Percentiles rank a stretch among this genome's conserved stretches.
These are phyloP conservation scores for Ceratina japonica DNA, from an alignment of 1,140 invertebrate genomes.

Conservation along the genomic window DNA sequence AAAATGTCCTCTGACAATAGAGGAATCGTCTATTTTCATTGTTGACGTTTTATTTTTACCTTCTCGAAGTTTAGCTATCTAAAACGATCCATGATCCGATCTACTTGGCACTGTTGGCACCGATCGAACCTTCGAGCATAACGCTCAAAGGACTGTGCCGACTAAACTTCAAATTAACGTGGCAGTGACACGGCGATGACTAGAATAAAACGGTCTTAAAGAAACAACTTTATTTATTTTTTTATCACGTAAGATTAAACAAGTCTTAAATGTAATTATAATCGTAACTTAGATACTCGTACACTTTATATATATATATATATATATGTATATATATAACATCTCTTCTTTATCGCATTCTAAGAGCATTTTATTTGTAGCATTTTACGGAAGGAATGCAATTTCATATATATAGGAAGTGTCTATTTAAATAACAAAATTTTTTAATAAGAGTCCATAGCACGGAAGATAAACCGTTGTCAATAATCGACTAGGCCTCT, in stretches of 20 bases:
- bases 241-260: conserved; percentile 21
- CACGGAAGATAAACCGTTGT: conserved; percentile 56
- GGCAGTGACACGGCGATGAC: too few species aligned
- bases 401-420: conserved; percentile 36
- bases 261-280: conserved; percentile 28
- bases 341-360: conserved; percentile 2
- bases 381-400: conserved; percentile 54
- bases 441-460: conserved; percentile 29
- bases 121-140: too few species aligned
- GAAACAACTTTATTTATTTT: conserved; percentile 42
- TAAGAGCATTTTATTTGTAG: conserved; percentile 11
- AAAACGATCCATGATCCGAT: too few species aligned
- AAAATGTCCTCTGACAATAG: too few species aligned
- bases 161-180: too few species aligned
- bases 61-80: too few species aligned
- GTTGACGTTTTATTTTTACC: too few species aligned
- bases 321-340: too few species aligned
- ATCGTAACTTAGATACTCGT: conserved; percentile 16
- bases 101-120: too few species aligned
- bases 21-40: too few species aligned
- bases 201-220: conserved; percentile 3
- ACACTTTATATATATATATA: neutral
- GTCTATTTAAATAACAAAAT: conserved; percentile 27
- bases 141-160: too few species aligned
- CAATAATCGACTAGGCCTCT: conserved; percentile 64